Evolutionary conservation across 37 sponge, comb jelly and placozoan species (phyloP).

Genomic region (Beroe forskalii): DNA sequence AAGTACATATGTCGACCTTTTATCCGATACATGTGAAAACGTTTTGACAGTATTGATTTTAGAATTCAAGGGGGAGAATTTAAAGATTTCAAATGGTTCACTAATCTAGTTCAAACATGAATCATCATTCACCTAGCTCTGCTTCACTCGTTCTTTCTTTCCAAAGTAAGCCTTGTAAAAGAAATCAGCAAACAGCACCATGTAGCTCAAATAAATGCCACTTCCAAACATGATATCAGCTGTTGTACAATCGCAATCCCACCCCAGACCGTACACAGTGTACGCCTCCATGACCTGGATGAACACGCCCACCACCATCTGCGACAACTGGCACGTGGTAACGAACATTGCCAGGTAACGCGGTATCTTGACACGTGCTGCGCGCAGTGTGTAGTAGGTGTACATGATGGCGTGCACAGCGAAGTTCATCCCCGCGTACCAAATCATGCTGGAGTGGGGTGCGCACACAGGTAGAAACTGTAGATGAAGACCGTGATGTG

Average conservation of each 20-base stretch:
- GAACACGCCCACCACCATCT: slow-evolving; percentile 79
- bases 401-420: slow-evolving; percentile 90
- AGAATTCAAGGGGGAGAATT: too few relatives aligned
- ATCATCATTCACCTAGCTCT: not conserved
- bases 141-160: slow-evolving; percentile 21
- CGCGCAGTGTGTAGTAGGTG: slow-evolving; percentile 86
- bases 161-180: slow-evolving; percentile 83
- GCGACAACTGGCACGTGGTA: slow-evolving; percentile 80
- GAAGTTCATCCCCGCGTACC: slow-evolving; percentile 78
- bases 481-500: slow-evolving; percentile 89
- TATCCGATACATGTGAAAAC: too few relatives aligned
- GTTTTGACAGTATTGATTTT: too few relatives aligned
- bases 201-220: slow-evolving; percentile 77
- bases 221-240: slow-evolving; percentile 67
- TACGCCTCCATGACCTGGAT: slow-evolving; percentile 67
- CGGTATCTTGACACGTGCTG: slow-evolving; percentile 77
- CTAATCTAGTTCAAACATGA: too few relatives aligned
- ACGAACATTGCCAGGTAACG: slow-evolving; percentile 71
- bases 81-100: too few relatives aligned
- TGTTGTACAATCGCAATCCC: slow-evolving; percentile 68
- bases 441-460: slow-evolving; percentile 67
- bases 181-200: slow-evolving; percentile 80
- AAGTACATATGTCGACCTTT: too few relatives aligned
- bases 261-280: slow-evolving; percentile 61
- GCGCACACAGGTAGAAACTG: slow-evolving; percentile 80